Base-by-base conservation (phyloP, 2,797 vertebrate species). In the Urocyon cinereoargenteus region DNA sequence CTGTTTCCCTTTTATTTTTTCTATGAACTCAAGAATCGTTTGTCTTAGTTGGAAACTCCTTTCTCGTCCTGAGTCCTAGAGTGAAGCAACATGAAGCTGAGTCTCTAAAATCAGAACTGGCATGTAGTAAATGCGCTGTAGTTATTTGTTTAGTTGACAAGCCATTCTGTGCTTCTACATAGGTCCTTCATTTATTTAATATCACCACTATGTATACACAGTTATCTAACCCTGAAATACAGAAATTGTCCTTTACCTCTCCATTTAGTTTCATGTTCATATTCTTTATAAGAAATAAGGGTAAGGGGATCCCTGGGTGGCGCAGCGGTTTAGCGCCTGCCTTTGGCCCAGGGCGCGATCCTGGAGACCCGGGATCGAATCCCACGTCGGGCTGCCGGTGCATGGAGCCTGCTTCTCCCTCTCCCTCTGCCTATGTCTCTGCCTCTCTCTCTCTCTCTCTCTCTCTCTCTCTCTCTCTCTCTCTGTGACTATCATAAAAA, bases 201-300 rank as follows among this genome's bases (percentile, higher is more conserved):
- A 13, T 12, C 0, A 10, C 0, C 15, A n/a, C 22, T 1, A 10
- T 13, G 22, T 26, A 12, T 21, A 59, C 34, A 34, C 21, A 79
- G 9, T 66, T 57, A 92, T 21, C 7, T 59, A 89, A 55, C 62
- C 51, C 51, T 55, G 24, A 51, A 82, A 40, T 61, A 57, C 6
- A 0, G 24, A 93, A 66, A 13, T 19, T 22, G 1, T 86, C 13
- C 5, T 40, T 72, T 9, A 3, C 1, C 21, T 92, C 16, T 77
- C 45, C 83, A 10, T 90, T 59, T 11, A 62, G n/a, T 22, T 28
- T 18, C 22, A 49, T 16, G 21, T 66, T 45, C 15, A 26, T 36
- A 14, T 8, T 55, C n/a, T 36, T n/a, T 19, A 7, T 40, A 70
- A 84, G 19, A 1, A 72, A 51, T 40, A 68, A 18, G 1, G 8